Evolutionary conservation across 1,140 invertebrate genomes (phyloP), one percentile per base, ranked within the genome.

Genomic region (Ectropis grisescens): DNA sequence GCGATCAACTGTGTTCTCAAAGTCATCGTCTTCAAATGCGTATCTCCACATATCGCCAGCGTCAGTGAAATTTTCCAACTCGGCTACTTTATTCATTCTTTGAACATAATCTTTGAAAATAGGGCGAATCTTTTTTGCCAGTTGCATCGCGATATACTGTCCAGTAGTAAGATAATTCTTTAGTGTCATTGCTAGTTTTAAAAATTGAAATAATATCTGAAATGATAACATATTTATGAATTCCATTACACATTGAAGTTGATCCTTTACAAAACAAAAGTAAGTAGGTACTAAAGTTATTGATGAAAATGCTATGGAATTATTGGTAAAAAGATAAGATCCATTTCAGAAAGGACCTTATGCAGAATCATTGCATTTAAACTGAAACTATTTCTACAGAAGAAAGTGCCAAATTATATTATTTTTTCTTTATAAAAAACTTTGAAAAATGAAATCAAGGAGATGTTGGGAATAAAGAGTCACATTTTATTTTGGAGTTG

Each of bases 31-130:
- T 50, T 91, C 89, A 53, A 89, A 92, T 4, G 84, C 76, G 46
- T 84, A 84, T 24, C 88, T 49, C 87, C 88, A 90, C 57, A 85
- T 84, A 14, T 85, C 86, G 1, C 87, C 85, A 29, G 82, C 85
- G 44, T 91, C 87, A 4, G 79, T 70, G 39, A 85, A 88, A 53
- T 87, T 75, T 54, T 75, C 70, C 2, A 76, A 62, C 41, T 67
- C 55, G 1, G 89, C 85, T 1, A 88, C 88, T 42, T 85, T 79
- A 50, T 92, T 91, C 56, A 83, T 85, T 31, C 88, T 74, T 22
- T 61, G 44, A 1, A 89, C 83, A 53, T 87, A 89, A 32, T 85
- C 79, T 38, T 82, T 67, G 58, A 88, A 91, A 16, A 86, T 68
- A 0, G 84, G 59, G 34, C 83, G 74, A 44, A 91, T 86, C 10